A percentile compares a stretch with the other conserved stretches of the same genome.
Conservation (phyloP, 2,113 vertebrate species). For the Malurus elegans region DNA sequence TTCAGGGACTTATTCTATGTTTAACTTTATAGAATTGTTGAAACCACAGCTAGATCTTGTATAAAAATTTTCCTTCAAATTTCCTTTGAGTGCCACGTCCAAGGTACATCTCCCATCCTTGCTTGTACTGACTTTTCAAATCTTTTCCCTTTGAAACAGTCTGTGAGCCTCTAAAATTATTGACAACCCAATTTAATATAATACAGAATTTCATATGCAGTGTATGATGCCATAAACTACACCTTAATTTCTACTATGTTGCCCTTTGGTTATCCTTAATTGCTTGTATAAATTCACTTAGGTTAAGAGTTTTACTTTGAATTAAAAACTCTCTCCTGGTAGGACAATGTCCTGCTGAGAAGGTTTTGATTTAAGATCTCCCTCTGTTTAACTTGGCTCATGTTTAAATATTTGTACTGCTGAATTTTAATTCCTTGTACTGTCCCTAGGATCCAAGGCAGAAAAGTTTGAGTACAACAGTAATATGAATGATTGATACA, state of each 20-base stretch:
- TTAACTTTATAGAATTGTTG: background rate
- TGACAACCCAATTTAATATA: background rate
- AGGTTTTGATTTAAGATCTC: slow-evolving; percentile 26
- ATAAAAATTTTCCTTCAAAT: background rate
- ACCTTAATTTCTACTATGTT: background rate
- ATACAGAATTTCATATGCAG: background rate
- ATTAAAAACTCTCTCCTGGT: background rate
- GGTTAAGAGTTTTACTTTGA: background rate
- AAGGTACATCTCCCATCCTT: background rate
- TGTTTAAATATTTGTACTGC: slow-evolving; percentile 13
- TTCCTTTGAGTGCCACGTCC: background rate
- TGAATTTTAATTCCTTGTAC: slow-evolving; percentile 27
- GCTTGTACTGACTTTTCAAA: background rate
- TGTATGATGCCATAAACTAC: background rate
- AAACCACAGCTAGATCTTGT: background rate
- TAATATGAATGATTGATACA: slow-evolving; percentile 19
- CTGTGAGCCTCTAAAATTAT: background rate
- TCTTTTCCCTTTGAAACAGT: background rate
- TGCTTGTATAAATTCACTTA: background rate
- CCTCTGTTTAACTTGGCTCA: background rate
- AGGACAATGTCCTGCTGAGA: background rate
- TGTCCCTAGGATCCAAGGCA: background rate
- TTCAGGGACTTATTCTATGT: background rate
- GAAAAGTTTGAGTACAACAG: background rate
- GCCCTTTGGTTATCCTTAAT: background rate